Base-by-base conservation (phyloP, 2,113 vertebrate genomes). In the Sceloporus tristichus region DNA sequence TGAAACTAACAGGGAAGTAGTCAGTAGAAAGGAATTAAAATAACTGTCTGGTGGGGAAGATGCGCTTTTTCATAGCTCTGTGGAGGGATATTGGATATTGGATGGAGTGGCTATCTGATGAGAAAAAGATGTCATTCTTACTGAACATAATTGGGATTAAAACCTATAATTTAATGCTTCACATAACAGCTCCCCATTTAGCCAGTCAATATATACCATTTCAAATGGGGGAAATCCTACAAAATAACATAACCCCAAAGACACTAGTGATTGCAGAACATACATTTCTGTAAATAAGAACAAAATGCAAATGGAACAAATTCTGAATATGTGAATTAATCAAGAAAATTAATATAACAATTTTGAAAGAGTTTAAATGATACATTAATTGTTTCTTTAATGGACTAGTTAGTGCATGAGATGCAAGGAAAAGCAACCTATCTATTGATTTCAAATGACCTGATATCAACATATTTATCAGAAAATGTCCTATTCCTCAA, bases 1-100 rank as follows among this genome's bases (percentile, higher is more conserved):
- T 75, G 71, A 85, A 75, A 59, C 71, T 56, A 85, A 85, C 34
- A 85, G n/a, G n/a, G 21, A 8, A 66, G 81, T 2, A 62, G 16
- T 40, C 71, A 40, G n/a, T 75, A n/a, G 84, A 85, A 77, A 85
- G 56, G 53, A 73, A 65, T 85, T 65, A 77, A 85, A 85, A 85
- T 77, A 13, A 29, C 25, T 77, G 38, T n/a, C 73, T 29, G 9
- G 42, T 85, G 71, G 13, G 54, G 8, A 3, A 48, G 65, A 65
- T 48, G 38, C 48, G 14, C 27, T 77, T 85, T 85, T 76, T 85
- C 7, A 75, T 75, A 40, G 71, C 34, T 85, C 21, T 40, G 23
- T 27, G n/a, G 34, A 85, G 54, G 62, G 73, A 34, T 16, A 56
- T 21, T 59, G 56, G 83, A 65, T 62, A 62, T 85, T 54, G 84